Evolutionary conservation across 2,888 invertebrate species (phyloP), one percentile per base, ranked within the genome.

Genomic region (Liopterus haemorrhoidalis): DNA sequence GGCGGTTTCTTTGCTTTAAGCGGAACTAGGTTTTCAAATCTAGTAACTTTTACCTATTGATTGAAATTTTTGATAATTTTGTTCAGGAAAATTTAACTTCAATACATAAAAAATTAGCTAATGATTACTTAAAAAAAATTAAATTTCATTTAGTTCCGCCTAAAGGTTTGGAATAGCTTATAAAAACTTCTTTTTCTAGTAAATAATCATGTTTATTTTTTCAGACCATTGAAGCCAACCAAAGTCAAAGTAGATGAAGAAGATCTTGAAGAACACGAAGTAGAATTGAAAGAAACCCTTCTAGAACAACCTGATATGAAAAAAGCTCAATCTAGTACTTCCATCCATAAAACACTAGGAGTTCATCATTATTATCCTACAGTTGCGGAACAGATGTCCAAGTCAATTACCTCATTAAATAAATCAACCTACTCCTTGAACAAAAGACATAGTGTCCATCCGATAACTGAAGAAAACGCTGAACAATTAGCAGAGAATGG

Each of bases 141-240:
- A n/a, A n/a, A n/a, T n/a, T n/a, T n/a, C n/a, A n/a, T n/a, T n/a
- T n/a, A n/a, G n/a, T n/a, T n/a, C n/a, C n/a, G n/a, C n/a, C n/a
- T n/a, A n/a, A n/a, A n/a, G n/a, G n/a, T n/a, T n/a, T n/a, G n/a
- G n/a, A n/a, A n/a, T n/a, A n/a, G n/a, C n/a, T n/a, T n/a, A n/a
- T n/a, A n/a, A n/a, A n/a, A n/a, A n/a, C n/a, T n/a, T n/a, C n/a
- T n/a, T 25, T 11, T 11, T 25, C 3, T 25, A n/a, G 25, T 2
- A 25, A 25, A 25, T 25, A 25, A 2, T 11, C 15, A 54, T 85
- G 90, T 66, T 50, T 4, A 22, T 55, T n/a, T 31, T 58, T 92
- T 85, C 70, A 78, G 88, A 21, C 96, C 96, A 0, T 74, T 97
- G 31, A 80, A 82, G 56, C 85, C 89, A 0, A 76, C 79, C 2